Base-by-base conservation (phyloP, 2,888 invertebrate genomes). In the Isotomurus palustris region DNA sequence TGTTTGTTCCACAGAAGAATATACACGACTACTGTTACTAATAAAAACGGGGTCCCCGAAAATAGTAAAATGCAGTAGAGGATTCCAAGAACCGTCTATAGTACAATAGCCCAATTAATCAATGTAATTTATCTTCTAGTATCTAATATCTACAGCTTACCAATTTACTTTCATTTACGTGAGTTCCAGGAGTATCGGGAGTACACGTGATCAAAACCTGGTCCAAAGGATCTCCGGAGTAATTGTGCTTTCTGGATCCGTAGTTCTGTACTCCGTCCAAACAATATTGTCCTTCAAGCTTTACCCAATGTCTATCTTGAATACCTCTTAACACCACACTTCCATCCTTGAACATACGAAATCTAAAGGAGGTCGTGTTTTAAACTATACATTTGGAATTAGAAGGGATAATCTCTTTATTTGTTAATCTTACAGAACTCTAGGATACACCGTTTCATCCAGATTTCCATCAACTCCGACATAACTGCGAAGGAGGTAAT, bases 1-100 rank as follows among this genome's bases (percentile, higher is more conserved):
- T 64, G 60, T 25, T 56, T 44, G 8, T 35, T n/a, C 60, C 60
- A 64, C 1, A 60, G 40, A 2, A 64, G 55, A 21, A 64, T 32
- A 50, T 58, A 64, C 1, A 60, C 50, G 19, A 58, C 22, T 2
- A 50, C 58, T 17, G 64, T 64, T 6, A 58, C 38, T 6, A 60
- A 43, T 4, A 64, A 53, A 27, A 64, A 64, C 5, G 64, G 64
- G 3, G 58, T 44, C 19, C 64, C 64, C 19, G 56, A 58, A 44
- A 64, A 64, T 6, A 64, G 56, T 5, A 64, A 48, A n/a, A 64
- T 24, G 2, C 56, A 44, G 43, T 64, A 64, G 2, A 50, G 32
- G n/a, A 60, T 57, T 27, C 60, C 63, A 3, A 58, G 51, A 4
- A 48, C 2, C 3, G 43, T 53, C 63, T 62, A 22, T 21, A 43